phyloP scores from a whole-genome alignment of 2,797 vertebrate genomes.

The Coluber constrictor region DNA sequence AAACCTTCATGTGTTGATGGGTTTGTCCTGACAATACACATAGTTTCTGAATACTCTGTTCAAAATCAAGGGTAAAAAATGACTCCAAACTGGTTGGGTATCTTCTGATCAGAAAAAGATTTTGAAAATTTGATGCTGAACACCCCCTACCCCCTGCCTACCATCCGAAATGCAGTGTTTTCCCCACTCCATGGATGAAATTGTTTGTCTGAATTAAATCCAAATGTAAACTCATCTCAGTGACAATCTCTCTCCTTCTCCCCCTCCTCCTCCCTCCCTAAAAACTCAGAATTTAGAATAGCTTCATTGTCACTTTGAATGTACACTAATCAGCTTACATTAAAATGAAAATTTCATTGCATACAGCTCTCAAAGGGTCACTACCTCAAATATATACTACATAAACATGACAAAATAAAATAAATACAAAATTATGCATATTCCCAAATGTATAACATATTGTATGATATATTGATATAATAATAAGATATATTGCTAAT shows the following conservation, averaged over 20 bases:
- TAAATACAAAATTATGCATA: too few species aligned
- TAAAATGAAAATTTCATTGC: too few species aligned
- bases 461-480: background rate
- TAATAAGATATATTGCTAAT: background rate
- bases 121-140: conserved; percentile 27
- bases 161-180: background rate
- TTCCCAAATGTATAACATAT: background rate
- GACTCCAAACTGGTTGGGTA: conserved; percentile 3
- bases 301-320: too few species aligned
- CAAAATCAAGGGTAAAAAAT: conserved; percentile 19
- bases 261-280: too few species aligned
- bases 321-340: too few species aligned
- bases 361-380: too few species aligned
- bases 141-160: too few species aligned
- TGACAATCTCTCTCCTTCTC: too few species aligned
- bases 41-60: background rate
- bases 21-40: background rate
- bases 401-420: too few species aligned
- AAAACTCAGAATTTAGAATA: too few species aligned
- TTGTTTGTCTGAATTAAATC: background rate
- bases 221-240: background rate
- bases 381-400: too few species aligned
- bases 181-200: background rate
- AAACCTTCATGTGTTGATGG: too few species aligned
- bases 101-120: conserved; percentile 5